phyloP scores from a whole-genome alignment of 2,797 vertebrate genomes.

The Microcaecilia unicolor region DNA sequence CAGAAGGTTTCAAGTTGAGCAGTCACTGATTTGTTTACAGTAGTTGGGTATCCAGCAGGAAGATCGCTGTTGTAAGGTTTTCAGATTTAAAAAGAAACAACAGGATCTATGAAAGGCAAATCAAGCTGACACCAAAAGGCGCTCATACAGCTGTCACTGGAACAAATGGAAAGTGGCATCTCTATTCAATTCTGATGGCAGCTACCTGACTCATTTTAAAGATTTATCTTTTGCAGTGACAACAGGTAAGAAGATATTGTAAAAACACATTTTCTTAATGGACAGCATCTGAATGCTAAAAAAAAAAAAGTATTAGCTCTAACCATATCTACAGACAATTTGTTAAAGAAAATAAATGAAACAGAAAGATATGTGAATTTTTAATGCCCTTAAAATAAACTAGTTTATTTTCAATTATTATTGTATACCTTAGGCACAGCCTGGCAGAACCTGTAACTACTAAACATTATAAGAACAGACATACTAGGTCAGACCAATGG shows the following conservation, averaged over 20 bases:
- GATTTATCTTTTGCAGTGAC: neutral
- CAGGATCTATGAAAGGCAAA: conserved; percentile 1
- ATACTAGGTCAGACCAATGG: too few species aligned
- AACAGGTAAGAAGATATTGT: neutral
- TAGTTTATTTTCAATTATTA: neutral
- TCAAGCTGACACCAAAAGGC: neutral
- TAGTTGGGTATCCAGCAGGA: neutral
- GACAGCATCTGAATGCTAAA: neutral
- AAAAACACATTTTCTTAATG: neutral
- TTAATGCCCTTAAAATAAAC: neutral
- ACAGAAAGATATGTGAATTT: neutral
- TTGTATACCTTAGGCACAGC: conserved; percentile 9
- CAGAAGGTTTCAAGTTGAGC: neutral
- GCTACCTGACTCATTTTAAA: neutral
- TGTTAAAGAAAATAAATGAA: neutral
- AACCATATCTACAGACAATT: neutral
- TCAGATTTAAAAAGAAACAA: neutral
- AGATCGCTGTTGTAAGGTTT: neutral
- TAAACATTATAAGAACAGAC: too few species aligned
- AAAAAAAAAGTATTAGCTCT: neutral
- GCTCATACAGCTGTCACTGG: neutral
- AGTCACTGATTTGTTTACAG: neutral
- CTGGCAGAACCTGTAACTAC: conserved; percentile 1
- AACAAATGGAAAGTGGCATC: neutral
- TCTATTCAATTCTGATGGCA: neutral